phyloP scores from a whole-genome alignment of 2,888 invertebrate species.

The Stegophylla sp. region DNA sequence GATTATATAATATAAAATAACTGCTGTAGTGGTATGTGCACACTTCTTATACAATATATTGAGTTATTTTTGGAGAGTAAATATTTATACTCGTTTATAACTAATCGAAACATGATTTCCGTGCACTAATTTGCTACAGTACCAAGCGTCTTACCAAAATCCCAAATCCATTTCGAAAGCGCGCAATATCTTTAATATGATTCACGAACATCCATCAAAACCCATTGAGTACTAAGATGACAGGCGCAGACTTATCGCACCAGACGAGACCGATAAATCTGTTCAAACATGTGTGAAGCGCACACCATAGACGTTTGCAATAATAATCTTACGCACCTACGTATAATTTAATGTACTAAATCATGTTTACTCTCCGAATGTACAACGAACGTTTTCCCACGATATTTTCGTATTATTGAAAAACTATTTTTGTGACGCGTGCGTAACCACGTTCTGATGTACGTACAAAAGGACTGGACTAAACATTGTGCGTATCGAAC shows the following conservation, averaged over 20 bases:
- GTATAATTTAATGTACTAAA: background rate
- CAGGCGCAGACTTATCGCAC: background rate
- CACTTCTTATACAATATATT: too few species aligned
- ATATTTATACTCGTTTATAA: background rate
- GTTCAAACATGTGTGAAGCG: background rate
- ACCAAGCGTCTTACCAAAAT: background rate
- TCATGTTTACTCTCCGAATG: background rate
- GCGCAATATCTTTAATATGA: background rate
- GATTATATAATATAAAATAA: too few species aligned
- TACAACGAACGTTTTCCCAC: background rate
- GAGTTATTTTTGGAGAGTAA: background rate
- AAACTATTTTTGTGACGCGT: background rate
- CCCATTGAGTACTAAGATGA: background rate
- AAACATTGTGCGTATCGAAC: background rate
- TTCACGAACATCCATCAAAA: constrained; percentile 10
- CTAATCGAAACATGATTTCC: background rate
- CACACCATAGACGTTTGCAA: background rate
- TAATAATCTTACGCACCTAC: background rate
- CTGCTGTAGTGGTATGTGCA: too few species aligned
- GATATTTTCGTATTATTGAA: background rate
- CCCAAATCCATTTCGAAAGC: background rate
- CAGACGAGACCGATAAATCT: background rate
- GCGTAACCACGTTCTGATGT: too few species aligned
- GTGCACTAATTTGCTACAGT: background rate
- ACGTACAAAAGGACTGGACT: background rate